Evolutionary conservation across 2,113 vertebrate genomes (phyloP).

Genomic region (Serinus canaria): DNA sequence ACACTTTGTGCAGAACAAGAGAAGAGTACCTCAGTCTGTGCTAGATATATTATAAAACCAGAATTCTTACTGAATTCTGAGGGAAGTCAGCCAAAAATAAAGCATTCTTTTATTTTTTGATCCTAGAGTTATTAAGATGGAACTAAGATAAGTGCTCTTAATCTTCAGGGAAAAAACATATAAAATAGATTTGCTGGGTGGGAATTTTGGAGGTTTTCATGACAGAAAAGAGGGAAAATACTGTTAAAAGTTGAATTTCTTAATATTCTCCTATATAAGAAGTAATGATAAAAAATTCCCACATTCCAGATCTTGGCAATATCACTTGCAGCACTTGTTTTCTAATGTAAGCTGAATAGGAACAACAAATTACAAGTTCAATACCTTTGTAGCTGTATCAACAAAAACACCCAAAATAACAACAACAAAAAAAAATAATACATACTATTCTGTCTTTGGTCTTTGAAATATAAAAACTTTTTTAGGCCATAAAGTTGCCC

Average conservation of each 20-base stretch:
- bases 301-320: background rate
- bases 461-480: background rate
- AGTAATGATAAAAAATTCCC: background rate
- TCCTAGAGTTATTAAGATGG: background rate
- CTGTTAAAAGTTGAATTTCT: background rate
- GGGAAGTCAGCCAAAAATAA: background rate
- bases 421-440: fast-evolving
- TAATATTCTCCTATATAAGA: background rate
- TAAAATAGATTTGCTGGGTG: background rate
- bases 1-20: background rate
- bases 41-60: background rate
- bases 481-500: background rate
- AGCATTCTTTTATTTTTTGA: background rate
- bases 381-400: background rate
- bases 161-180: background rate
- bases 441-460: background rate
- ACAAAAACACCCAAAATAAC: background rate
- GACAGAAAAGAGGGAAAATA: background rate
- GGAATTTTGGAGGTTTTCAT: background rate
- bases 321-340: background rate
- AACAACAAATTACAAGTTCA: background rate
- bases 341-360: background rate
- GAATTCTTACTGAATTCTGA: background rate
- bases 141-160: background rate
- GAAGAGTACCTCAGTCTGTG: background rate